These are phyloP conservation scores for Alexandromys fortis DNA, from an alignment of 2,113 vertebrate species.

Conservation along the genomic window DNA sequence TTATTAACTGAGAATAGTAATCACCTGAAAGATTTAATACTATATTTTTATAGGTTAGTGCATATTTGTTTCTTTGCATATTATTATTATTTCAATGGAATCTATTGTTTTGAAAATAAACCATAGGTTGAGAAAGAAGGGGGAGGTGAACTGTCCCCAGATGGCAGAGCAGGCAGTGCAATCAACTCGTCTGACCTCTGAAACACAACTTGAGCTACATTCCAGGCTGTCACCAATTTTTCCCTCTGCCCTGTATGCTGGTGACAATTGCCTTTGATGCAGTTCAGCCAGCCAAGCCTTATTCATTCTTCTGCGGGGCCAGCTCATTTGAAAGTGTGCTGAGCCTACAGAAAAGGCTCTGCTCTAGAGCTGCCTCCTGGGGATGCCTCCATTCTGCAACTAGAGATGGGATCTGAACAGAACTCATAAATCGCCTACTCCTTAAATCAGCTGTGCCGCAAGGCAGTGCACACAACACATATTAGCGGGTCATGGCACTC, in stretches of 20 bases:
- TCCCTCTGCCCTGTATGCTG: background rate
- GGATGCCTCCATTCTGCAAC: background rate
- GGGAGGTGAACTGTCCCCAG: no score
- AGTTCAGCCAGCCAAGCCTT: background rate
- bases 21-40: background rate
- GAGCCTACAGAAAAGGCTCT: background rate
- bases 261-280: background rate
- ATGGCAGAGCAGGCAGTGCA: background rate
- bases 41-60: background rate
- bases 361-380: background rate
- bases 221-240: background rate
- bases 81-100: background rate
- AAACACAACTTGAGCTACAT: conserved; percentile 1
- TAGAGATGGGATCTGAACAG: background rate
- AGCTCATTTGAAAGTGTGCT: conserved; percentile 11
- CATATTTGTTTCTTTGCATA: background rate
- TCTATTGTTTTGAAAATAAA: background rate
- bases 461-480: background rate
- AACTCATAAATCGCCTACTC: background rate
- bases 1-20: background rate
- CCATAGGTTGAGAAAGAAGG: background rate
- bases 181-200: background rate
- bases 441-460: background rate
- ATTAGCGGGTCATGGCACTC: background rate
- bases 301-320: background rate